Base-by-base conservation (phyloP, 2,113 vertebrate species). In the Myrmophylax atrothorax region DNA sequence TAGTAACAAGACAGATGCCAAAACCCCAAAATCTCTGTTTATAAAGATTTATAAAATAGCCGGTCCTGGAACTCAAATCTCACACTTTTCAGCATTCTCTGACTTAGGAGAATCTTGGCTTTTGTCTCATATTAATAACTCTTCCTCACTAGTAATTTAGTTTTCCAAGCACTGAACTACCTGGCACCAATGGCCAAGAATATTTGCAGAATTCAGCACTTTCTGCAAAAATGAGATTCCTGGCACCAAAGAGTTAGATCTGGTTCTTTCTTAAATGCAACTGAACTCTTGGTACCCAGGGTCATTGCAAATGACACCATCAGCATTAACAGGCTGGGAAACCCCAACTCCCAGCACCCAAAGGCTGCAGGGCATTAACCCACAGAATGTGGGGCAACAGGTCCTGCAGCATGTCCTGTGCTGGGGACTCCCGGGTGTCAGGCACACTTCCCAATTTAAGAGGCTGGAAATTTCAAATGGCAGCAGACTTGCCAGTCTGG, bases 1-100 rank as follows among this genome's bases (percentile, higher is more conserved):
- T 63, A 84, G 92, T 46, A 93, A 94, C 92, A 96, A 97, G 96
- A 97, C 93, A 96, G 96, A 96, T 73, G 93, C 94, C 84, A 90
- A 22, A 93, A 93, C 74, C 4, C 60, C 83, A 52, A 78, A 89
- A 95, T 73, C 58, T 86, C 83, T 56, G 52, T 70, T 93, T 44
- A n/a, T 14, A 88, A 74, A 64, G 76, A 17, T 58, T 62, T 73
- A 49, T 56, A 46, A 75, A 81, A 78, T 11, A 80, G 68, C 38
- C 10, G 3, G 40, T 78, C 73, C 64, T 68, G 73, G 72, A 78
- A 93, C 89, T 26, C 63, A 60, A 52, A 72, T 40, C 24, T 89
- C 52, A 33, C 19, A 3, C 23, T 78, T 67, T 47, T 49, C 56
- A 37, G 40, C 28, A 35, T 18, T 66, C 78, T 63, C 85, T 56